phyloP scores from a whole-genome alignment of 2,113 vertebrate genomes.

The Thryonomys swinderianus region DNA sequence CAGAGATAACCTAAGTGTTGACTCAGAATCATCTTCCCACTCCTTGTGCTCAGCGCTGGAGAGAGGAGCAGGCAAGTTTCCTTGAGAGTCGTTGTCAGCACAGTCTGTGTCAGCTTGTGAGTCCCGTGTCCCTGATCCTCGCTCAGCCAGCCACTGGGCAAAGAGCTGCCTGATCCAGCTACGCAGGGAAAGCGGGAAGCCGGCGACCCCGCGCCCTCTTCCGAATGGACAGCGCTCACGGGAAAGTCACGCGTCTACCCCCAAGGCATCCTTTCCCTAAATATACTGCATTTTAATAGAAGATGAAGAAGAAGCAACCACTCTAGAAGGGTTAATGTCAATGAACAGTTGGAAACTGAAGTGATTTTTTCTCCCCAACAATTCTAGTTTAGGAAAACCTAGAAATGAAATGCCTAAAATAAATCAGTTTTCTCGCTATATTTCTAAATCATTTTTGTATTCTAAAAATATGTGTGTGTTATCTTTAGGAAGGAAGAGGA shows the following conservation, averaged over 20 bases:
- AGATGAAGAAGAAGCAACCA: background rate
- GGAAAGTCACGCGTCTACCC: background rate
- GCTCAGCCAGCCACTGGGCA: background rate
- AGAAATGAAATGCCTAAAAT: constrained; percentile 66
- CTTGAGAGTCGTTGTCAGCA: constrained; percentile 34
- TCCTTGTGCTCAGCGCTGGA: background rate
- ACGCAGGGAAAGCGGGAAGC: background rate
- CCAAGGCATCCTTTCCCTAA: background rate
- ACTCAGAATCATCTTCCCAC: constrained; percentile 41
- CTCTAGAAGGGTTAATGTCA: constrained; percentile 6
- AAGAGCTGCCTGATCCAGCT: constrained; percentile 40
- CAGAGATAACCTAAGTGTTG: background rate
- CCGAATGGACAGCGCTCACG: background rate
- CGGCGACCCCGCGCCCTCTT: background rate
- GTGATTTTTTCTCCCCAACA: background rate
- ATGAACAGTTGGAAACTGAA: constrained; percentile 1
- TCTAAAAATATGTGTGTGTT: constrained; percentile 59
- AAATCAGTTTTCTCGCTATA: constrained; percentile 45
- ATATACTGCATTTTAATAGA: background rate
- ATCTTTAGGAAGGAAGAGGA: constrained; percentile 52
- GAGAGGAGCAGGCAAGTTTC: constrained; percentile 53
- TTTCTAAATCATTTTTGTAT: constrained; percentile 63
- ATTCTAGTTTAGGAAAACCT: constrained; percentile 72
- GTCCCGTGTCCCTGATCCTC: constrained; percentile 5
- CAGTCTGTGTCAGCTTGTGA: constrained; percentile 43